Evolutionary conservation across 2,797 vertebrate species (phyloP).

Genomic region (Gambelia wislizenii): DNA sequence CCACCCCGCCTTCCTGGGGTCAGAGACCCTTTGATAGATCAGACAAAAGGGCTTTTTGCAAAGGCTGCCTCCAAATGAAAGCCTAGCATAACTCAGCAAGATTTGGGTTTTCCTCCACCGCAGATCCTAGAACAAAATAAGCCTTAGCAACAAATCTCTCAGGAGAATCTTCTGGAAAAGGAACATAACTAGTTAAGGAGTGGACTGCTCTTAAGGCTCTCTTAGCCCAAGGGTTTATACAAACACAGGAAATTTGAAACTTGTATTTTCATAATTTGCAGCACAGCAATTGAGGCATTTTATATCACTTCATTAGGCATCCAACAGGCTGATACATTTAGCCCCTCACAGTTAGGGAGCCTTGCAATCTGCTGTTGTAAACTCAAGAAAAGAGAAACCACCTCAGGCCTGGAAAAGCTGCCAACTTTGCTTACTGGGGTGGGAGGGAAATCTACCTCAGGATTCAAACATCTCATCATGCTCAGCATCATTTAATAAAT

Average conservation of each 20-base stretch:
- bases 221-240: constrained; percentile 36
- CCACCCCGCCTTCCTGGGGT: constrained; percentile 38
- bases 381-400: constrained; percentile 48
- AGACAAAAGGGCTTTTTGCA: constrained; percentile 58
- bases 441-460: constrained; percentile 14
- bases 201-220: background rate
- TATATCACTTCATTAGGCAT: constrained; percentile 57
- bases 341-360: constrained; percentile 58
- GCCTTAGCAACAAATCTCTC: constrained; percentile 34
- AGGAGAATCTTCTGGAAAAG: constrained; percentile 39
- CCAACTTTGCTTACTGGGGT: constrained; percentile 54
- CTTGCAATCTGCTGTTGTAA: constrained; percentile 57
- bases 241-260: constrained; percentile 32
- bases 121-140: constrained; percentile 63
- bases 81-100: constrained; percentile 46
- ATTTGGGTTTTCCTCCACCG: constrained; percentile 39
- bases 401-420: constrained; percentile 52
- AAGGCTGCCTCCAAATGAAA: constrained; percentile 43
- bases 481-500: constrained; percentile 39
- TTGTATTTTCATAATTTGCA: constrained; percentile 43
- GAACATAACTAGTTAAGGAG: constrained; percentile 21
- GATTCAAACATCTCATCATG: constrained; percentile 34
- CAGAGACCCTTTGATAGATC: constrained; percentile 55
- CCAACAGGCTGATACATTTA: constrained; percentile 45
- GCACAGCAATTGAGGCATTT: constrained; percentile 37